Base-by-base conservation (phyloP, 1,140 invertebrate species). In the Lepeophtheirus salmonis region DNA sequence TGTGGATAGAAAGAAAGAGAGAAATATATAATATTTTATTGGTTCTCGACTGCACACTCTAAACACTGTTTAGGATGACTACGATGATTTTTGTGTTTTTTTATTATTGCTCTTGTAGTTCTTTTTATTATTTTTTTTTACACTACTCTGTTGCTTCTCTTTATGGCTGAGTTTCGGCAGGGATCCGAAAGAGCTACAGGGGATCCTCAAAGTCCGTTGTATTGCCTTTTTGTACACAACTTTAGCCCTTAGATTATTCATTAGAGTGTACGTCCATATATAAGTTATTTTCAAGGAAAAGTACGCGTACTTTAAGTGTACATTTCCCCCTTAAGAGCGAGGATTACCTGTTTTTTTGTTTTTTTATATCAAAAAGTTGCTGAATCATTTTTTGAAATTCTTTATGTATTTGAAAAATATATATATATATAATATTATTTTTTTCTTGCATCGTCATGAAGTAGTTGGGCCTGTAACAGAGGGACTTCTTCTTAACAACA, bases 351-450 rank as follows among this genome's bases (percentile, higher is more conserved):
- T 41, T 41, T 41, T 41, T 6, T 41, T 41, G 30, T 41, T 41
- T 41, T 41, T 6, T 41, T 6, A 41, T 41, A 41, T 41, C 30
- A 41, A 41, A 41, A 41, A 41, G 6, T 10, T 41, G 30, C 30
- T 41, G 30, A 41, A 41, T 41, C 30, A 41, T 41, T 41, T 41
- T 41, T n/a, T n/a, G 30, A 41, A 41, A 41, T 41, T 41, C 30
- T 41, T 41, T 41, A 41, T 41, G n/a, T n/a, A n/a, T n/a, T 41
- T 41, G 30, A 41, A 41, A 41, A 41, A 41, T 41, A 41, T n/a
- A n/a, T n/a, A n/a, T n/a, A n/a, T n/a, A n/a, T n/a, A n/a, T n/a
- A n/a, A n/a, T n/a, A 41, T 6, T 10, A 6, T 41, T 41, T n/a
- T 10, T 41, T 41, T 41, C 30, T 41, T 41, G 30, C 30, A 41